Evolutionary conservation across 2,797 vertebrate genomes (phyloP).

Genomic region (Heteromormyrus szaboi): DNA sequence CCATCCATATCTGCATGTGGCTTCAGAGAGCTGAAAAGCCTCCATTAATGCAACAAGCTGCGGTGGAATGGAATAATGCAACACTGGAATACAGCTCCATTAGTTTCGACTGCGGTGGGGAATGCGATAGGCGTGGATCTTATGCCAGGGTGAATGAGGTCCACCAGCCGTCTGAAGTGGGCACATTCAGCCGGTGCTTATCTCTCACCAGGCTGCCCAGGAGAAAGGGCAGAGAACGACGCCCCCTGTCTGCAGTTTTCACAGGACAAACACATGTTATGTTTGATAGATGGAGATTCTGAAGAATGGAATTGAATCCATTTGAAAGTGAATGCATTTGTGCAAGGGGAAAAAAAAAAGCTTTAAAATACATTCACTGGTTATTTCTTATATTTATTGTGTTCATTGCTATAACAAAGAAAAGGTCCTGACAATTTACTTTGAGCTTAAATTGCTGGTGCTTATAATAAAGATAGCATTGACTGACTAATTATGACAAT

Average conservation of each 20-base stretch:
- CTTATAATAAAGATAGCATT: background rate
- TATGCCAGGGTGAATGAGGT: background rate
- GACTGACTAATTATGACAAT: conserved; percentile 8
- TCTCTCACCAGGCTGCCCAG: background rate
- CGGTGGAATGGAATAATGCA: background rate
- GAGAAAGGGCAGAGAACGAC: background rate
- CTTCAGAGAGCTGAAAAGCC: background rate
- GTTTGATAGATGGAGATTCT: background rate
- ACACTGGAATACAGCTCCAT: background rate
- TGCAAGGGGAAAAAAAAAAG: background rate
- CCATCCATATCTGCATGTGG: background rate
- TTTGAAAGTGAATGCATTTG: background rate
- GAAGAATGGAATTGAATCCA: background rate
- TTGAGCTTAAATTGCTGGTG: background rate
- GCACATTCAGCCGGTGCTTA: background rate
- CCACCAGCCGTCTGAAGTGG: background rate
- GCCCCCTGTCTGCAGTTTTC: background rate
- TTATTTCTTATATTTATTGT: background rate
- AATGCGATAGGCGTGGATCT: background rate
- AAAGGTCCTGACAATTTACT: background rate
- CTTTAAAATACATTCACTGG: background rate
- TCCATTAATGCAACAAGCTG: background rate
- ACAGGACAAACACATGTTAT: background rate
- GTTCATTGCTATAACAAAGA: background rate
- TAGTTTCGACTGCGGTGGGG: background rate